phyloP scores from a whole-genome alignment of 2,113 vertebrate species.

The Pterocles orientalis region DNA sequence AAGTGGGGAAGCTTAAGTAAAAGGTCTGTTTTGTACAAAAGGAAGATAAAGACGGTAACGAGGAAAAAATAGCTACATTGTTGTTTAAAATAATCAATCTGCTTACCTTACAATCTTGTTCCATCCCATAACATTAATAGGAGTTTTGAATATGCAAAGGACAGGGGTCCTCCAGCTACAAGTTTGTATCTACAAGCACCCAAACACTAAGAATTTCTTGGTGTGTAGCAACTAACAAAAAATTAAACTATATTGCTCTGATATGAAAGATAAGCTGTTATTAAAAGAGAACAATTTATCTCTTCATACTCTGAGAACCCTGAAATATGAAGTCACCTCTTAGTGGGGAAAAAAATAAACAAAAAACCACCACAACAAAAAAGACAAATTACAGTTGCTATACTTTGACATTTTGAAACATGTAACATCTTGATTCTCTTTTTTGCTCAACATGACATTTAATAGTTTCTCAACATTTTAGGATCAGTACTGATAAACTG shows the following conservation, averaged over 20 bases:
- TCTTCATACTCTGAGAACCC: not conserved
- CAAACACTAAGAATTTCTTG: not conserved
- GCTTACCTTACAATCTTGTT: not conserved
- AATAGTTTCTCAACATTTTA: not conserved
- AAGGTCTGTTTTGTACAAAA: not conserved
- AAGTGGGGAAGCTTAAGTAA: not conserved
- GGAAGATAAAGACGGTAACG: fast-evolving
- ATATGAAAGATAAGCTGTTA: not conserved
- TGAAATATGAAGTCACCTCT: not conserved
- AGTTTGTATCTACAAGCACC: not conserved
- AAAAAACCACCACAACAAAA: not conserved
- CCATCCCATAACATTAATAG: not conserved
- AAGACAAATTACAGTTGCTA: not conserved
- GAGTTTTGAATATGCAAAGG: not conserved
- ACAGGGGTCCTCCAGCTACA: not conserved
- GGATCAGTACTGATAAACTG: not conserved
- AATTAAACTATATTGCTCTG: not conserved
- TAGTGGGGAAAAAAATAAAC: not conserved
- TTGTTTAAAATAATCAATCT: not conserved
- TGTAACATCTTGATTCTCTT: not conserved
- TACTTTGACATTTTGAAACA: not conserved
- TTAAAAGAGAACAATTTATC: not conserved
- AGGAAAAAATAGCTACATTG: not conserved
- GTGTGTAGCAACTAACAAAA: not conserved
- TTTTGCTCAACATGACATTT: not conserved